These are phyloP conservation scores for Apis florea DNA, from an alignment of 1,140 invertebrate species.

Conservation along the genomic window DNA sequence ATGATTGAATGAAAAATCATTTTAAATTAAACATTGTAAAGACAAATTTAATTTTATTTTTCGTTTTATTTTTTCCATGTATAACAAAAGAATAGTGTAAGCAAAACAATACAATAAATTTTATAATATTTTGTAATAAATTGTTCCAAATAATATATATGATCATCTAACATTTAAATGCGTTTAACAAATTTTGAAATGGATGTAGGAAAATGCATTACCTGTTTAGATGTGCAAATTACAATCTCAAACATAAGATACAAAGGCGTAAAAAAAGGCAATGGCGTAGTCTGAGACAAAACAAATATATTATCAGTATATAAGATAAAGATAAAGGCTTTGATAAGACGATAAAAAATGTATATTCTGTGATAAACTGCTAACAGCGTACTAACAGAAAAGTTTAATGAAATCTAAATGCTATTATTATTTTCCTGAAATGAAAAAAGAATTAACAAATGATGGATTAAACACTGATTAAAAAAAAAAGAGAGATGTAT, in stretches of 20 bases:
- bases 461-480: no score
- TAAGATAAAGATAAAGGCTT: slow-evolving; percentile 47
- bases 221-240: not conserved
- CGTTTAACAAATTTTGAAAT: not conserved
- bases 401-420: slow-evolving; percentile 6
- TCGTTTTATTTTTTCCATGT: no score
- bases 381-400: slow-evolving; percentile 4
- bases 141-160: no score
- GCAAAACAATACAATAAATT: no score
- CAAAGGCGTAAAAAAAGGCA: slow-evolving; percentile 28
- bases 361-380: slow-evolving; percentile 56
- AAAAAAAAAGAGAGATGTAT: no score
- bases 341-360: slow-evolving; percentile 54
- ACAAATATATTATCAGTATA: slow-evolving; percentile 55
- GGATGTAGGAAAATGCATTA: not conserved
- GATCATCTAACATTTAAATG: no score
- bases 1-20: not conserved
- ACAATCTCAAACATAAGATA: not conserved
- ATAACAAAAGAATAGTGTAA: no score
- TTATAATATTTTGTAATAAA: no score
- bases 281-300: slow-evolving; percentile 56
- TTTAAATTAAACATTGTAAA: not conserved
- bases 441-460: not conserved
- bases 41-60: no score
- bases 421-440: not conserved